Base-by-base conservation (phyloP, 2,888 invertebrate species). In the Cyclophora punctaria region DNA sequence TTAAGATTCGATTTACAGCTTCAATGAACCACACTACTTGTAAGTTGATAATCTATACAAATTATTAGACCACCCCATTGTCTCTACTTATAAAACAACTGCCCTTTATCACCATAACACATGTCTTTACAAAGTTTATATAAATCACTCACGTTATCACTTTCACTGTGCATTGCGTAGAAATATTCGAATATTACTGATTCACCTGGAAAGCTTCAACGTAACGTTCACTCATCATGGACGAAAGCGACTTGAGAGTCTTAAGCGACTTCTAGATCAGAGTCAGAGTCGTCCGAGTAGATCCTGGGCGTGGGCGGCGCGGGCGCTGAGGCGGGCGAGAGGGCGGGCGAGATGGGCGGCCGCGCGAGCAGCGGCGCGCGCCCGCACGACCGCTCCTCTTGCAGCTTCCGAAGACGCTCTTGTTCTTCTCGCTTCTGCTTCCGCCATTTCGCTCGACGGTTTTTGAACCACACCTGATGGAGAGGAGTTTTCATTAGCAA, bases 401-500 rank as follows among this genome's bases (percentile, higher is more conserved):
- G 95, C 56, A 96, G 78, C 80, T 95, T 95, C 53, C 96, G 91
- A 63, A 95, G 86, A 53, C 95, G 87, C 80, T 95, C 94, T 80
- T 95, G 93, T 77, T 95, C 93, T 76, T 94, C 98, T 2, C 97
- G 92, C 78, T 97, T 97, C 78, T 97, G 97, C 74, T 98, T 98
- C 63, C 98, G 92, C 97, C 97, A 98, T 89, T 98, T 98, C 63
- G 98, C 98, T 42, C 98, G 91, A 33, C 98, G 92, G 79, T 98
- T 98, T 85, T 98, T 98, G 85, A 98, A 98, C 98, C 98, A 98
- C 6, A 98, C 98, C 98, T 98, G 89, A 7, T 87, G 89, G 66
- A 75, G 74, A 3, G 52, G 35, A 41, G 37, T 5, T 34, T 50
- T 53, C 50, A 48, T 37, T 37, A 37, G 20, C 20, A 20, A 20